Conservation (phyloP, 2,113 vertebrate genomes). For the Python bivittatus region DNA sequence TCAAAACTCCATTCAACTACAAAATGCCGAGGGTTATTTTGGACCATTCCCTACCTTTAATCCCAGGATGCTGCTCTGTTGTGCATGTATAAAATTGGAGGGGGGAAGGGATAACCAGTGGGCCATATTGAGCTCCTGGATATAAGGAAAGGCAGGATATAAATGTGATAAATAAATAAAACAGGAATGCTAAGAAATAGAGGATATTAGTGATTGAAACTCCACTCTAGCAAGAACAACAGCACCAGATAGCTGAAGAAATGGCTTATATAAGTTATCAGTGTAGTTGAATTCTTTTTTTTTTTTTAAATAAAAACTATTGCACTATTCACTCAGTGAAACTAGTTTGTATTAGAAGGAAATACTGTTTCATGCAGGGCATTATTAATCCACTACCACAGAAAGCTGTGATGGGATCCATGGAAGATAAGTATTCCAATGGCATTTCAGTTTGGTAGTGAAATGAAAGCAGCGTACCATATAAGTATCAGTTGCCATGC, state of each 20-base stretch:
- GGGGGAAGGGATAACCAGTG: background rate
- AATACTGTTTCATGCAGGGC: background rate
- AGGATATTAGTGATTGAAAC: background rate
- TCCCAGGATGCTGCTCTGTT: background rate
- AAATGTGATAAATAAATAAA: background rate
- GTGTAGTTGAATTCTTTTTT: background rate
- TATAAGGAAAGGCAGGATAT: background rate
- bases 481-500: background rate
- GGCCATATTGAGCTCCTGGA: background rate
- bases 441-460: background rate
- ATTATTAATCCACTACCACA: background rate
- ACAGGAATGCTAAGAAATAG: background rate
- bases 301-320: background rate
- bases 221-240: background rate
- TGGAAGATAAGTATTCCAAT: background rate
- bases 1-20: background rate
- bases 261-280: background rate
- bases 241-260: background rate
- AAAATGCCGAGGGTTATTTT: background rate
- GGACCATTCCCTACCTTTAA: background rate
- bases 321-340: background rate
- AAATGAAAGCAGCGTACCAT: background rate
- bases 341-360: background rate
- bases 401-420: background rate
- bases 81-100: background rate